Conservation (phyloP, 2,113 vertebrate genomes). For the Turnix velox region DNA sequence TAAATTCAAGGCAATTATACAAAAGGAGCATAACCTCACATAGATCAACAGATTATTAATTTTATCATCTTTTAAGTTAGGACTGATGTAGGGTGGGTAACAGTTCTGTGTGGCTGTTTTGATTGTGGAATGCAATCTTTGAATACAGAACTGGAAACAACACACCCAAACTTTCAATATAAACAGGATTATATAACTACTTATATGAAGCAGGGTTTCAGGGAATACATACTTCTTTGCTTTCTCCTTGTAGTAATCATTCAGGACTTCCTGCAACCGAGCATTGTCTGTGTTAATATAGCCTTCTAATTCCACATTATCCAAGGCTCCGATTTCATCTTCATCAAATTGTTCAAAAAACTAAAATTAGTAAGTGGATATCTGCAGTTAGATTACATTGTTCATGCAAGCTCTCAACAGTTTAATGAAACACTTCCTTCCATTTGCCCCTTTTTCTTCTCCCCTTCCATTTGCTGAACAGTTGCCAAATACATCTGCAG, state of each 20-base stretch:
- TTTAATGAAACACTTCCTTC: background rate
- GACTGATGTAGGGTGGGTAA: background rate
- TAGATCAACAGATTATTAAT: background rate
- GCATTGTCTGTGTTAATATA: slow-evolving; percentile 82
- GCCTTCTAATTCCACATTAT: slow-evolving; percentile 93
- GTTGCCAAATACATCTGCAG: background rate
- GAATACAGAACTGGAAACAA: background rate
- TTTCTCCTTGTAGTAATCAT: slow-evolving; percentile 89
- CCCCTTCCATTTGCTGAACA: background rate
- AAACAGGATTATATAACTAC: background rate
- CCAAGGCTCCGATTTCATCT: slow-evolving; percentile 93
- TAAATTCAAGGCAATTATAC: background rate
- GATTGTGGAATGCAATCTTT: background rate
- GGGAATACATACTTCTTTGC: slow-evolving; percentile 81
- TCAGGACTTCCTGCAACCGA: slow-evolving; percentile 85
- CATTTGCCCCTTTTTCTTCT: background rate
- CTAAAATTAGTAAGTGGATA: slow-evolving; percentile 63
- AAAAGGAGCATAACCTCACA: background rate
- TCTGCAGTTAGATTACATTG: background rate
- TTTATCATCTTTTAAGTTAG: background rate
- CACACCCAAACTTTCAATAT: background rate
- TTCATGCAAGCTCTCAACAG: background rate
- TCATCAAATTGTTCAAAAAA: slow-evolving; percentile 96
- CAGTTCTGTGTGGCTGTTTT: background rate
- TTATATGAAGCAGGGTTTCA: background rate